Evolutionary conservation across 2,888 invertebrate genomes (phyloP), one percentile per base, ranked within the genome.

Genomic region (Eumacrocentrus americanus): DNA sequence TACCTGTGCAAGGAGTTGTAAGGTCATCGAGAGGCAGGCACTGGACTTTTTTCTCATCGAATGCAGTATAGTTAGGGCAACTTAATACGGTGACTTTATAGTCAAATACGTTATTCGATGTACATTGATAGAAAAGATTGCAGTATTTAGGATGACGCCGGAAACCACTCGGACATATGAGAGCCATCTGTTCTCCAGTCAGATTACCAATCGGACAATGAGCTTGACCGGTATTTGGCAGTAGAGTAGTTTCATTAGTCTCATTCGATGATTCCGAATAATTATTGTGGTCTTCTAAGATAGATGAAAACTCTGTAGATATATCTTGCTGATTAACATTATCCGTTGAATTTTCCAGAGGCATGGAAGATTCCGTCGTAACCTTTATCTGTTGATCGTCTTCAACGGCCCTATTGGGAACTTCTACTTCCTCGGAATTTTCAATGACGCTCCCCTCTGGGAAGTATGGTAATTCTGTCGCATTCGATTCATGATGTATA

Each of bases 151-250:
- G 91, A 83, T 92, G 91, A 64, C 90, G 83, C 72, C 85, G 86
- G 78, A 92, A 91, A 44, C 91, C 91, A 3, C 91, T 90, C n/a
- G 92, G 92, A 73, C 92, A 92, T 7, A 91, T 86, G 61, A 88
- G 85, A n/a, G 88, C 78, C 61, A 87, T 82, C 81, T 91, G 90
- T 65, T 89, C 87, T 3, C 86, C 85, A 60, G 86, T 85, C 20
- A 87, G 81, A 64, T 87, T 44, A 9, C 48, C 66, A 18, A 66
- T 44, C 11, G 61, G 67, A 20, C 63, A 70, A 40, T 25, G n/a
- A 1, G n/a, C 52, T 22, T 22, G 1, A 18, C 4, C 40, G 12
- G 6, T 4, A 40, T 12, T 3, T 12, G 12, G 2, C n/a, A n/a
- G 9, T 35, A 1, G 1, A 29, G 20, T 20, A 14, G 11, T 5